phyloP scores from a whole-genome alignment of 2,888 invertebrate species.

The Himalopsyche kuldschensis region DNA sequence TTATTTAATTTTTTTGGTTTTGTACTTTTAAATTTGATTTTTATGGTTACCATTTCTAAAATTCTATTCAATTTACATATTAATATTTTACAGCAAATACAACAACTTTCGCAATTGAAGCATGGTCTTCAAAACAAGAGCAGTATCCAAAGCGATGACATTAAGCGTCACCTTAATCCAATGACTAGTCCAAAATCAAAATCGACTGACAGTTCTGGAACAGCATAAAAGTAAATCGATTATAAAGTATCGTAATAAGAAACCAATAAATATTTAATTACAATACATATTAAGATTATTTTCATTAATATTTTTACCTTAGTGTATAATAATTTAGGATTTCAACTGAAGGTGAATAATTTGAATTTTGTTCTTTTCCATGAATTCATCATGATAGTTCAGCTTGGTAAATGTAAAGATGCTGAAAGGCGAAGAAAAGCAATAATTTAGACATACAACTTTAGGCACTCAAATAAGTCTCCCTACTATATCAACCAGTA shows the following conservation, averaged over 20 bases:
- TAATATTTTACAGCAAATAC: background rate
- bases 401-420: too few relatives aligned
- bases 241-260: background rate
- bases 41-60: background rate
- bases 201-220: background rate
- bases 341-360: too few relatives aligned
- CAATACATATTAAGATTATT: background rate
- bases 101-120: slow-evolving; percentile 56
- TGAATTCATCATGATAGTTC: too few relatives aligned
- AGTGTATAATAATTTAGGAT: too few relatives aligned
- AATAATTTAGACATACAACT: too few relatives aligned
- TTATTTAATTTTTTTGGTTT: too few relatives aligned
- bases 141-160: slow-evolving; percentile 80
- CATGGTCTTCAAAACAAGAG: slow-evolving; percentile 75
- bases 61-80: background rate
- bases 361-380: too few relatives aligned
- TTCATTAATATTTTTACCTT: too few relatives aligned
- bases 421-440: too few relatives aligned
- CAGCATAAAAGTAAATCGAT: background rate
- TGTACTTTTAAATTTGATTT: too few relatives aligned
- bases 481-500: too few relatives aligned
- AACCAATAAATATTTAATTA: background rate
- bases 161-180: slow-evolving; percentile 83
- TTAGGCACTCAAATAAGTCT: too few relatives aligned
- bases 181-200: slow-evolving; percentile 71